Evolutionary conservation across 2,797 vertebrate genomes (phyloP).

Genomic region (Harpagifer antarcticus): DNA sequence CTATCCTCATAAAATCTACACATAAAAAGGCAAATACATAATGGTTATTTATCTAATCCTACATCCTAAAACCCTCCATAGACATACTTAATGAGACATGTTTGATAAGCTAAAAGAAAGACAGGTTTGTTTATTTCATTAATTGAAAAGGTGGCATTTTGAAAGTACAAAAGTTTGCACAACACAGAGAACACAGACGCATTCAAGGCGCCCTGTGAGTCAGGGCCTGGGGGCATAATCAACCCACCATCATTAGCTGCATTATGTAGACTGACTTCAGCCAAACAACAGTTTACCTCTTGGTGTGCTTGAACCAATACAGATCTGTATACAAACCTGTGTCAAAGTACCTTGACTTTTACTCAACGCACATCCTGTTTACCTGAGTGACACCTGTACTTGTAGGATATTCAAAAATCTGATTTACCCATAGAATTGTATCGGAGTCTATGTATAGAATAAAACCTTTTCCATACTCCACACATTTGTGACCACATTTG

Average conservation of each 20-base stretch:
- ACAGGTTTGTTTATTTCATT: slow-evolving; percentile 22
- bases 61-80: not conserved
- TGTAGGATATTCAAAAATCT: no score
- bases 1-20: not conserved
- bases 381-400: no score
- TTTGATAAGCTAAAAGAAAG: slow-evolving; percentile 38
- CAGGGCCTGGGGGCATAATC: slow-evolving; percentile 28
- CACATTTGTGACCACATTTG: no score
- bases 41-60: slow-evolving; percentile 1
- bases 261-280: slow-evolving; percentile 24
- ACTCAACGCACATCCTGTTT: not conserved
- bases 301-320: not conserved
- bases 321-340: slow-evolving; percentile 8
- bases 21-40: no score
- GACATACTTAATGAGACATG: slow-evolving; percentile 21
- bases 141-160: no score
- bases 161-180: slow-evolving; percentile 29
- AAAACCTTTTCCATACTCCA: no score
- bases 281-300: slow-evolving; percentile 23
- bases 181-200: slow-evolving; percentile 21
- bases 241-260: slow-evolving; percentile 26
- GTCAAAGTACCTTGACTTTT: slow-evolving; percentile 10
- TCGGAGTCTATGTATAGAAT: no score
- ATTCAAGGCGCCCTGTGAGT: slow-evolving; percentile 19
- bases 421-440: no score